These are phyloP conservation scores for Ceratina australensis DNA, from an alignment of 1,140 invertebrate genomes.

Conservation along the genomic window DNA sequence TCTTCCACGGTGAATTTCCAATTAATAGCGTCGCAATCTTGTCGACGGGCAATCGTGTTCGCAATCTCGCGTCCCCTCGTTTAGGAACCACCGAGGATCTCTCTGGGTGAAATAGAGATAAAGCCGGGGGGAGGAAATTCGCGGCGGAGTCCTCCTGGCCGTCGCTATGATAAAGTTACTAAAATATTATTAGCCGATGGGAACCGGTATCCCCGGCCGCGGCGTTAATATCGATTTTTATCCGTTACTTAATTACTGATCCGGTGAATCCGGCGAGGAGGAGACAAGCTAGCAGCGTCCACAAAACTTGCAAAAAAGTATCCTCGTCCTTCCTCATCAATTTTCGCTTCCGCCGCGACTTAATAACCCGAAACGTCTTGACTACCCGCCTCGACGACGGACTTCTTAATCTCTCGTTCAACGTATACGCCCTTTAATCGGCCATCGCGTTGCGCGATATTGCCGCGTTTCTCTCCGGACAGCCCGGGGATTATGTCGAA, in stretches of 20 bases:
- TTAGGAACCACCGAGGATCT: neutral
- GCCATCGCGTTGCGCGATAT: constrained; percentile 14
- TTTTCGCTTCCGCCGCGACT: constrained; percentile 6
- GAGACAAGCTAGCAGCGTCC: constrained; percentile 21
- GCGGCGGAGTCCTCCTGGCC: too few species aligned
- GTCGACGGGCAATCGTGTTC: constrained; percentile 1
- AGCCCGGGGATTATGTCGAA: neutral
- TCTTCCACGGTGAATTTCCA: neutral
- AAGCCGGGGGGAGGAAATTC: neutral
- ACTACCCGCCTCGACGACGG: neutral
- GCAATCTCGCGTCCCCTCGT: neutral
- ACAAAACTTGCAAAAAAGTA: neutral
- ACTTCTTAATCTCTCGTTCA: constrained; percentile 50
- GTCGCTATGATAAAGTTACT: constrained; percentile 42
- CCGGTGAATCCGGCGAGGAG: constrained; percentile 42
- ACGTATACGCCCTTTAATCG: constrained; percentile 36
- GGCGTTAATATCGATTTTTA: constrained; percentile 52
- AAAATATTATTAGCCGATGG: constrained; percentile 42
- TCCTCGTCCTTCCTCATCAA: too few species aligned
- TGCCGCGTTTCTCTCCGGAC: neutral
- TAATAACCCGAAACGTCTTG: constrained; percentile 41
- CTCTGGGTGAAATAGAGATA: constrained; percentile 14
- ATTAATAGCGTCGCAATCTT: constrained; percentile 12
- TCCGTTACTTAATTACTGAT: constrained; percentile 54
- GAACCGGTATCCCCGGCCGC: constrained; percentile 35